Conservation (phyloP, 2,888 invertebrate species). For the Ethmia dodecea region DNA sequence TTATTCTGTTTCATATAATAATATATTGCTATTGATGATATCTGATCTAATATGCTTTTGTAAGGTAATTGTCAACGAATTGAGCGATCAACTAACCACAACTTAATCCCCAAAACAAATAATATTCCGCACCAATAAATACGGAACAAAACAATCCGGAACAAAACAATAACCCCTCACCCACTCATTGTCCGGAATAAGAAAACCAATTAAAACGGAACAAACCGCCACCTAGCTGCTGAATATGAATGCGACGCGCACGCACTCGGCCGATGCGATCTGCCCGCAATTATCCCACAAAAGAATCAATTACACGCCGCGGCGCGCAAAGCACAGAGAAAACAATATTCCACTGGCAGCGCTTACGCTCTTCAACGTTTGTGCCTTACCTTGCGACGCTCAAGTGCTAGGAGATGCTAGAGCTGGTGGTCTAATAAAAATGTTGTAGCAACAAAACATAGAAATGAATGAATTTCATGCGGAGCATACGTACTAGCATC, state of each 20-base stretch:
- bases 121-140: too few species aligned
- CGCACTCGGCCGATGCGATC: slow-evolving; percentile 47
- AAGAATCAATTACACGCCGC: slow-evolving; percentile 63
- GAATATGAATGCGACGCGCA: slow-evolving; percentile 43
- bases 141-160: too few species aligned
- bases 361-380: slow-evolving; percentile 55
- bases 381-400: slow-evolving; percentile 40
- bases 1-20: too few species aligned
- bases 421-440: too few species aligned
- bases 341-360: slow-evolving; percentile 54
- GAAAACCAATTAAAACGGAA: slow-evolving; percentile 49
- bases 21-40: too few species aligned
- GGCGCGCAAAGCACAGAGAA: slow-evolving; percentile 44
- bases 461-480: too few species aligned
- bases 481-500: too few species aligned
- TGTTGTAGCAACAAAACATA: too few species aligned
- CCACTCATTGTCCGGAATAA: slow-evolving; percentile 34
- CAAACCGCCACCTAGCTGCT: slow-evolving; percentile 48
- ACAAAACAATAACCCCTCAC: not conserved
- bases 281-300: slow-evolving; percentile 61
- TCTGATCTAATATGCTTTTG: too few species aligned
- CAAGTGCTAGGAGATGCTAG: slow-evolving; percentile 25
- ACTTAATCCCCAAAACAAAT: too few species aligned
- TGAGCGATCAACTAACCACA: too few species aligned
- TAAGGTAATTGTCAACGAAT: too few species aligned